Base-by-base conservation (phyloP, 1,140 invertebrate species). In the Caerostris extrusa region DNA sequence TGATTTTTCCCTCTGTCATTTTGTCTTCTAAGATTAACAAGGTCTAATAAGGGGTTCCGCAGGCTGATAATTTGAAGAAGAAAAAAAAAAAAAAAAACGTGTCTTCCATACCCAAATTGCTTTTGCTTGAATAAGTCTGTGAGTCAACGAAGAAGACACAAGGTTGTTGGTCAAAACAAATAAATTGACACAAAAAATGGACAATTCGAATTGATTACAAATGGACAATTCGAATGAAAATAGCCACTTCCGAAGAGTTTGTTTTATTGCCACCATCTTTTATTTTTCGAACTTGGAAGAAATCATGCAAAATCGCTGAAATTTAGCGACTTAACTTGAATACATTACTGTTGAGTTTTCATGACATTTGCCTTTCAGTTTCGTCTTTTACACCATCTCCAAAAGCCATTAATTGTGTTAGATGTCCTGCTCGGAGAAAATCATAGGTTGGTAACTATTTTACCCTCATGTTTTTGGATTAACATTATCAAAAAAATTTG, bases 101-200 rank as follows among this genome's bases (percentile, higher is more conserved):
- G 71, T 53, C 71, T 77, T 5, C 8, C 10, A 77, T 53, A 50
- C 71, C 71, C 3, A 77, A 53, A 53, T 50, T 77, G 12, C 34
- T 77, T 50, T 50, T 77, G 71, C 71, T 53, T 77, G 71, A 53
- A 34, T 77, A 77, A 77, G 53, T 53, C 71, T 50, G 34, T 77
- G 71, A 12, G 14, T 50, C 19, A 50, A 12, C 8, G 34, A 53
- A 50, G 61, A 14, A 64, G n/a, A 64, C 12, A 64, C 61, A 64
- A 64, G 61, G 14, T 17, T 7, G 14, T n/a, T 12, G 7, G 71
- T 77, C 14, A 53, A 77, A 19, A 34, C 71, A 50, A 34, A 34
- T 2, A 34, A 34, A 34, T 77, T 77, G 71, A 53, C 10, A 77
- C 71, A 50, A 77, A 12, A 50, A 77, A 12, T 53, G 71, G 71